phyloP scores from a whole-genome alignment of 2,888 invertebrate genomes.

The Hyppa rectilinea region DNA sequence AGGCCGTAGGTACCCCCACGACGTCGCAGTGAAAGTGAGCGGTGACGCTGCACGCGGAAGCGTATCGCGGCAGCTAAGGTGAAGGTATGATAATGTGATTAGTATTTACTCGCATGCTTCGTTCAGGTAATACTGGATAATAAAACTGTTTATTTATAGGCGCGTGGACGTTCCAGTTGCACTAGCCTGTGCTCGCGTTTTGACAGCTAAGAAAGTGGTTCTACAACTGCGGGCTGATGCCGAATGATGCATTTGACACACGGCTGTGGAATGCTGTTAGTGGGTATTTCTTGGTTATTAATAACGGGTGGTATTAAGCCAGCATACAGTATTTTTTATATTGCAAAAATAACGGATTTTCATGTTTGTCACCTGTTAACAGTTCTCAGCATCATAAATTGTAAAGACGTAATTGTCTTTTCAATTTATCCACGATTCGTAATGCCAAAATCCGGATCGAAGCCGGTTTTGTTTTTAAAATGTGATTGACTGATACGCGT shows the following conservation, averaged over 20 bases:
- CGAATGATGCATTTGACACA: constrained; percentile 49
- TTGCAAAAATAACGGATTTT: not conserved
- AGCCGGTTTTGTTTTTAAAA: constrained; percentile 48
- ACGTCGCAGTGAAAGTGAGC: constrained; percentile 85
- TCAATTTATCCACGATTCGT: not conserved
- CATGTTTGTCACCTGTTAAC: not conserved
- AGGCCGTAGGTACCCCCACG: constrained; percentile 73
- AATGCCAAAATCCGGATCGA: constrained; percentile 20
- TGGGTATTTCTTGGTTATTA: constrained; percentile 22
- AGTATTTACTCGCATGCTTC: constrained; percentile 75
- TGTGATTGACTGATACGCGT: constrained; percentile 46
- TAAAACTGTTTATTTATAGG: constrained; percentile 74
- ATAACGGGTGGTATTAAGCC: not conserved
- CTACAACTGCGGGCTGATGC: constrained; percentile 42
- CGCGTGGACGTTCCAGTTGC: constrained; percentile 63
- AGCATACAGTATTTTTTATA: not conserved
- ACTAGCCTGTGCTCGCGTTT: constrained; percentile 67
- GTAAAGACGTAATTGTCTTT: constrained; percentile 1
- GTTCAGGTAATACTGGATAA: constrained; percentile 76
- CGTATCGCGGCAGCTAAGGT: constrained; percentile 82
- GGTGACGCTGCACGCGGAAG: constrained; percentile 85
- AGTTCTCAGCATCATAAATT: not conserved
- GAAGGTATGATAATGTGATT: constrained; percentile 82
- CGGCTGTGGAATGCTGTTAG: constrained; percentile 39
- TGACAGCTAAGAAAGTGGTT: constrained; percentile 74